Conservation (phyloP, 2,888 invertebrate genomes). For the Mythimna impura region DNA sequence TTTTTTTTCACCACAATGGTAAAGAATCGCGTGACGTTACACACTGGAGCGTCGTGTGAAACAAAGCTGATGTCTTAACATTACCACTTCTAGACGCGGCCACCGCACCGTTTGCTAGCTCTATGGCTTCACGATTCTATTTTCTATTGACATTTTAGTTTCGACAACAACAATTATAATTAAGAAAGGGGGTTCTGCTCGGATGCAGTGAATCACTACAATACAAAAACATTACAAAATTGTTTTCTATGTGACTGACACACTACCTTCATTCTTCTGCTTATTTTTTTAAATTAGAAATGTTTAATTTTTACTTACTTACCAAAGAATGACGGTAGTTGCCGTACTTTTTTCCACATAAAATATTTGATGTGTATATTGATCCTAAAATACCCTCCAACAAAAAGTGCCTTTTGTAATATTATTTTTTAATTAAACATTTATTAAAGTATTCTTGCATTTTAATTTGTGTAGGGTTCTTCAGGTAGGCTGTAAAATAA, state of each 20-base stretch:
- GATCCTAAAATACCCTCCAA: conserved; percentile 48
- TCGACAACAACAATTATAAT: not conserved
- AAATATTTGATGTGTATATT: conserved; percentile 18
- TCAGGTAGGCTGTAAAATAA: conserved; percentile 67
- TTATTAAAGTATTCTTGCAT: conserved; percentile 45
- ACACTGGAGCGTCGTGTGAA: no score
- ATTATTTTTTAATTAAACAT: conserved; percentile 56
- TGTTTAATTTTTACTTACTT: not conserved
- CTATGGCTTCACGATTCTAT: not conserved
- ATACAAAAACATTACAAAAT: not conserved
- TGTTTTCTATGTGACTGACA: not conserved
- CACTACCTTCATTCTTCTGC: conserved; percentile 8
- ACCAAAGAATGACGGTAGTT: conserved; percentile 11
- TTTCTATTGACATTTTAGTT: not conserved
- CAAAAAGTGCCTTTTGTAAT: conserved; percentile 60
- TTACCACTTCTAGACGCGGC: not conserved
- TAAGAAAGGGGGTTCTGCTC: no score
- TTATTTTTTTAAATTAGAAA: not conserved
- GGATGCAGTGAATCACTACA: not conserved
- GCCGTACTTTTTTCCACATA: conserved; percentile 21
- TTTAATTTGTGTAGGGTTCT: conserved; percentile 61
- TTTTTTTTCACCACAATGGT: no score
- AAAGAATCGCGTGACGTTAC: no score
- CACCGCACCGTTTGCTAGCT: not conserved
- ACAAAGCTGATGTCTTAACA: not conserved